These are phyloP conservation scores for Odontomachus brunneus DNA, from an alignment of 1,140 invertebrate species.

Conservation along the genomic window DNA sequence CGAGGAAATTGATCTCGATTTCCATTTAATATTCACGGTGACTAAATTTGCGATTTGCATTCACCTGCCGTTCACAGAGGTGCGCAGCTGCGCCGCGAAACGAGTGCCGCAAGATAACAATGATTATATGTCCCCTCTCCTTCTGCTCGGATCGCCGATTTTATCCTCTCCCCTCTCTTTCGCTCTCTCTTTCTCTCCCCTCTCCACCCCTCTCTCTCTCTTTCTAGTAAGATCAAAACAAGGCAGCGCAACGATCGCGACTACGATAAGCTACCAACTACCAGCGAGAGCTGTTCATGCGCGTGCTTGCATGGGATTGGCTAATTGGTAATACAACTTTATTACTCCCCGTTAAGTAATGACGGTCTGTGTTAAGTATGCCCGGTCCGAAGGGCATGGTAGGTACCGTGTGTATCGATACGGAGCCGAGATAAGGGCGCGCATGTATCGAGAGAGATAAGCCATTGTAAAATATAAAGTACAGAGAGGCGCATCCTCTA, in stretches of 20 bases:
- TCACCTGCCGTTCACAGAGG: constrained; percentile 16
- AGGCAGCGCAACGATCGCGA: constrained; percentile 74
- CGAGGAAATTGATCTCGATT: constrained; percentile 34
- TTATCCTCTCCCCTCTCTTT: constrained; percentile 66
- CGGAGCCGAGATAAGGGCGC: constrained; percentile 74
- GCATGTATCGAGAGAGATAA: constrained; percentile 59
- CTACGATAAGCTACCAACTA: constrained; percentile 75
- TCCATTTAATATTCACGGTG: constrained; percentile 53
- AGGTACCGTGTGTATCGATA: constrained; percentile 78
- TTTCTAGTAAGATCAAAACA: constrained; percentile 64
- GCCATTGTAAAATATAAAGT: constrained; percentile 75
- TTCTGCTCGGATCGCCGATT: constrained; percentile 60
- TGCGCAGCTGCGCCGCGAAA: constrained; percentile 5
- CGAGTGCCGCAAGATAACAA: constrained; percentile 60
- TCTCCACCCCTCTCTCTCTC: too few relatives aligned
- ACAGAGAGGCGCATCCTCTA: constrained; percentile 75
- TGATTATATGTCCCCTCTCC: constrained; percentile 48
- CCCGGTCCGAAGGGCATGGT: constrained; percentile 76
- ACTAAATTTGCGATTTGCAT: constrained; percentile 53
- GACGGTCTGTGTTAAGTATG: constrained; percentile 76
- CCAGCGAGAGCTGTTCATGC: constrained; percentile 74
- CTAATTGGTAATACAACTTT: constrained; percentile 84
- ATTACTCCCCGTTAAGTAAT: constrained; percentile 83
- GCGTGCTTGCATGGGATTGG: constrained; percentile 65
- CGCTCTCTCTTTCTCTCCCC: background rate